Percentiles rank a stretch among this genome's conserved stretches.
These are phyloP conservation scores for Typhlichthys eigenmanni DNA, from an alignment of 2,797 vertebrate species.

Conservation along the genomic window DNA sequence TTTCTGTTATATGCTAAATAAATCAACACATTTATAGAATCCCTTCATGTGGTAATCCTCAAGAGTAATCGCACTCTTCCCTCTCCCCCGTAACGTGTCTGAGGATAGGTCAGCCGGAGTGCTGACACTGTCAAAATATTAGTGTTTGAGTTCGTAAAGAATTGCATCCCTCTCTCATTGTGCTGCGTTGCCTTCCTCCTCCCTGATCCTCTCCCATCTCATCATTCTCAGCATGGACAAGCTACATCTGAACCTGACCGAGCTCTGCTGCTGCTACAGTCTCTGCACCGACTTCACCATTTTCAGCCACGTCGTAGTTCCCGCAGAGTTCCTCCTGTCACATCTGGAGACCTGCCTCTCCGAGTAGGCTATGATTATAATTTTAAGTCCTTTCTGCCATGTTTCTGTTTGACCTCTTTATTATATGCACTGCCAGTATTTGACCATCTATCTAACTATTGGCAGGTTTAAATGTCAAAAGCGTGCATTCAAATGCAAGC, in stretches of 20 bases:
- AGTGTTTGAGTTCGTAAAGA: constrained; percentile 18
- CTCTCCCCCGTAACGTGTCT: constrained; percentile 33
- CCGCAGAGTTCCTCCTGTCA: constrained; percentile 86
- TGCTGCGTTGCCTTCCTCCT: background rate
- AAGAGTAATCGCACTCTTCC: background rate
- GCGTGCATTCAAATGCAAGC: background rate
- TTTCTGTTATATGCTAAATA: constrained; percentile 20
- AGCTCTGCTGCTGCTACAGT: constrained; percentile 84
- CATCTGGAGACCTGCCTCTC: constrained; percentile 85
- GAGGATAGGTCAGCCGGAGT: constrained; percentile 11
- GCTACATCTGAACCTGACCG: constrained; percentile 84
- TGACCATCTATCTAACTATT: background rate
- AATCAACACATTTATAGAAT: constrained; percentile 6
- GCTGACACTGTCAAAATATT: constrained; percentile 43
- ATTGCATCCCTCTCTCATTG: background rate
- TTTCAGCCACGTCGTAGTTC: constrained; percentile 84
- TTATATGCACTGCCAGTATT: background rate
- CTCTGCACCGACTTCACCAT: constrained; percentile 77
- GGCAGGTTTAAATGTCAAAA: background rate
- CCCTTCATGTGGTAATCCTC: constrained; percentile 9
- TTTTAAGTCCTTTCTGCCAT: background rate
- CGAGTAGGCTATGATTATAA: constrained; percentile 75
- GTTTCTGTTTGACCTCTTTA: background rate
- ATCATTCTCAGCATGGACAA: constrained; percentile 86
- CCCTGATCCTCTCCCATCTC: constrained; percentile 1